These are phyloP conservation scores for Peromyscus aztecus DNA, from an alignment of 2,797 vertebrate genomes.

Conservation along the genomic window DNA sequence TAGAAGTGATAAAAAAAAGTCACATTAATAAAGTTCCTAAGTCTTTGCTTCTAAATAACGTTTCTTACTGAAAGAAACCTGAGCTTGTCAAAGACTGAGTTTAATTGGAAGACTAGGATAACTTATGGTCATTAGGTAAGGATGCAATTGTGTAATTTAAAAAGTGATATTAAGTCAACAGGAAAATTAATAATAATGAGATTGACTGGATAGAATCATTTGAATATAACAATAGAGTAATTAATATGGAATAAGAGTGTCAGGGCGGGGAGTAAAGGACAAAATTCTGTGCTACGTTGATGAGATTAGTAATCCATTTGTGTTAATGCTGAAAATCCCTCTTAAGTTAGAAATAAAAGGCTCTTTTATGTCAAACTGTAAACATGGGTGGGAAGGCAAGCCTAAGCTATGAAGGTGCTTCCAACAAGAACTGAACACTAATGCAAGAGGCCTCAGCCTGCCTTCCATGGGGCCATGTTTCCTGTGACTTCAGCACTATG, in stretches of 20 bases:
- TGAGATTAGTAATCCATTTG: background rate
- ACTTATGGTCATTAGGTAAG: background rate
- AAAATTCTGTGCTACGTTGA: background rate
- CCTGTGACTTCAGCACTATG: background rate
- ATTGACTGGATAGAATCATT: background rate
- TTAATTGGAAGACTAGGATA: background rate
- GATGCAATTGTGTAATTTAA: background rate
- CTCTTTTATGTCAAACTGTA: background rate
- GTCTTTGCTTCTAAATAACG: background rate
- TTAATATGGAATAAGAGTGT: background rate
- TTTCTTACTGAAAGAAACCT: background rate
- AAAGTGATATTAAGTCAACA: background rate
- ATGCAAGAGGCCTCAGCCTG: fast-evolving
- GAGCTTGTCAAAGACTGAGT: background rate
- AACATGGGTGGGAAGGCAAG: background rate
- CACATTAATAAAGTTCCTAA: no score
- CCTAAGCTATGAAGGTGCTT: background rate
- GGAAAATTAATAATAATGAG: background rate
- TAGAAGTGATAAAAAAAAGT: background rate
- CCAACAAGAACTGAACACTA: background rate
- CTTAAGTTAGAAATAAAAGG: background rate
- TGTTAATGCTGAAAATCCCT: background rate
- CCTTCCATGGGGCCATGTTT: background rate
- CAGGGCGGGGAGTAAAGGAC: no score
- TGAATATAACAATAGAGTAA: background rate